Conservation (phyloP, 2,113 vertebrate species). For the Hydrochoerus hydrochaeris region DNA sequence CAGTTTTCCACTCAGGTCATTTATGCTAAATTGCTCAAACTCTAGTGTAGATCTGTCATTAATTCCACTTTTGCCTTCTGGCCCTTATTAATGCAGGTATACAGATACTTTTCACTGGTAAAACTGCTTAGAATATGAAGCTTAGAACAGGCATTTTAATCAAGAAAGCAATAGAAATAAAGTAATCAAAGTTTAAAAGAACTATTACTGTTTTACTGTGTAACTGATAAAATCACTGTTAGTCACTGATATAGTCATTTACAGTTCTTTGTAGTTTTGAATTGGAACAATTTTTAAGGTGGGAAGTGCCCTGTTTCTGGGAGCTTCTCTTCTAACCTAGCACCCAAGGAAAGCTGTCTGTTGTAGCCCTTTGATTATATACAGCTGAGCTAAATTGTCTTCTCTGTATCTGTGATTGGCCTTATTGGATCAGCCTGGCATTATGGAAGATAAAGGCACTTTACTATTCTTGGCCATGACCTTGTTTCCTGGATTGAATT, state of each 20-base stretch:
- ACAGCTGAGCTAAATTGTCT: not conserved
- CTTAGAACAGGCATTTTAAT: constrained; percentile 3
- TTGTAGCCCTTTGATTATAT: not conserved
- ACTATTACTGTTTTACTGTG: not conserved
- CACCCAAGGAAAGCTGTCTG: not conserved
- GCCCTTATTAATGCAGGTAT: not conserved
- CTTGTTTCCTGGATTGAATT: not conserved
- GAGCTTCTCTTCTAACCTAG: not conserved
- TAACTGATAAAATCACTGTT: not conserved
- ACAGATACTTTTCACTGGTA: constrained; percentile 7
- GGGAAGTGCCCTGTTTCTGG: not conserved
- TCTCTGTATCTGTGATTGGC: not conserved
- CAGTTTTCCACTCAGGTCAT: not conserved
- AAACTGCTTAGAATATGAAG: constrained; percentile 41
- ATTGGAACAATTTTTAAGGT: not conserved
- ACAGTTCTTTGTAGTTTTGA: not conserved
- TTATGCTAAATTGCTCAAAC: constrained; percentile 9
- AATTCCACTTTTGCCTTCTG: not conserved
- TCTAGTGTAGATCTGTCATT: not conserved
- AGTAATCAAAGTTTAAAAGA: not conserved
- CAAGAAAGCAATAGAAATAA: constrained; percentile 43
- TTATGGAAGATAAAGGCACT: not conserved
- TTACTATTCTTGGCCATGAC: not conserved
- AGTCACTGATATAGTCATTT: not conserved
- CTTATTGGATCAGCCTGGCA: not conserved